Base-by-base conservation (phyloP, 2,113 vertebrate genomes). In the Cebus imitator region DNA sequence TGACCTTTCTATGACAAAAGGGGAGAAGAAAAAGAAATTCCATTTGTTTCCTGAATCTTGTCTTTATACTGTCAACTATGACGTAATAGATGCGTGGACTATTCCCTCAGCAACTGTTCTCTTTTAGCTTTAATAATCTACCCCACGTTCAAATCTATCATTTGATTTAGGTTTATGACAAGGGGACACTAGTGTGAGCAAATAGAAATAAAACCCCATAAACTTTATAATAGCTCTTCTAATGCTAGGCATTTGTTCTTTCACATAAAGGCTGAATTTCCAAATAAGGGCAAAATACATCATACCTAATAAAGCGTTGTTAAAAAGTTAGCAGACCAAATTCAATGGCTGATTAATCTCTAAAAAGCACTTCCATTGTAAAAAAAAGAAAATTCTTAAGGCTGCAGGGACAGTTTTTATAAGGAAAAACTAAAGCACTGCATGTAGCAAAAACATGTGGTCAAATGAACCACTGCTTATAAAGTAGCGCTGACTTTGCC, bases 1-100 rank as follows among this genome's bases (percentile, higher is more conserved):
- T 99, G 98, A 99, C 99, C 99, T 99, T 99, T 99, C 97, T 97
- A 97, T 57, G 98, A 98, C 98, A 98, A 98, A 98, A 98, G 95
- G 91, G 88, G 90, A 78, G 57, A 98, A 98, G 83, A 98, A 98
- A 98, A 98, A 96, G 95, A 96, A 98, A 97, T 97, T 97, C 97
- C 96, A 97, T 98, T 98, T 98, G 97, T 98, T 98, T 78, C 95
- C 90, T 55, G 97, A 97, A 98, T 98, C 97, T 98, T 98, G 97
- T 97, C 98, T 98, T 98, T 98, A 98, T 96, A 94, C 97, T 98
- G 98, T 98, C 98, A 98, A 70, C 96, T 97, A 95, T 99, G 98
- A 98, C 98, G 98, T 98, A 98, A 99, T 52, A 98, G 86, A 98
- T 98, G 95, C 90, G 81, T 12, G 45, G 97, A 98, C 97, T 91